Conservation (phyloP, 2,888 invertebrate genomes). For the Agrenia bidenticulata region DNA sequence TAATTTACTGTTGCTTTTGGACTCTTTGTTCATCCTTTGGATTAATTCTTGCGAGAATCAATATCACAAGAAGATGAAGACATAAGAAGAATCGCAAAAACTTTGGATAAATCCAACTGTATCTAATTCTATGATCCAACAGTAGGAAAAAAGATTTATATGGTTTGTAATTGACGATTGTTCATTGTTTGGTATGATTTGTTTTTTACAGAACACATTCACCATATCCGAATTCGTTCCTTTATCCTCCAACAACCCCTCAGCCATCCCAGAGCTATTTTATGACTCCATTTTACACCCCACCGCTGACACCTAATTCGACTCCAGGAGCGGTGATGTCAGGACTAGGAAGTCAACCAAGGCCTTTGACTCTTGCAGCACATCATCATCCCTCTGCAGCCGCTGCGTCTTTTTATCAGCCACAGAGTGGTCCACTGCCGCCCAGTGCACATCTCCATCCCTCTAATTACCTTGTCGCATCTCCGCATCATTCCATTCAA, state of each 20-base stretch:
- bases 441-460: slow-evolving; percentile 39
- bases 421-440: slow-evolving; percentile 25
- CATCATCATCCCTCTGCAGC: slow-evolving; percentile 32
- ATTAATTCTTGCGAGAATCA: no score
- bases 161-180: no score
- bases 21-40: no score
- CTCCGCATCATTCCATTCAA: slow-evolving; percentile 51
- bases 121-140: no score
- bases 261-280: slow-evolving; percentile 45
- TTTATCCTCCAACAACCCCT: slow-evolving; percentile 47
- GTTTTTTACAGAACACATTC: slow-evolving; percentile 48
- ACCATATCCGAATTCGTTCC: slow-evolving; percentile 49
- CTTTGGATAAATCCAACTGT: no score
- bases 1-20: no score
- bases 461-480: slow-evolving; percentile 46
- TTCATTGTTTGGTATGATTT: no score
- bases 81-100: no score
- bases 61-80: no score
- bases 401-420: slow-evolving; percentile 44
- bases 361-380: slow-evolving; percentile 36
- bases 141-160: no score
- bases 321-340: slow-evolving; percentile 30
- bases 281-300: slow-evolving; percentile 52
- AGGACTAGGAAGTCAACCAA: slow-evolving; percentile 31
- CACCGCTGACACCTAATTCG: slow-evolving; percentile 49